These are phyloP conservation scores for Ennomos fuscantarius DNA, from an alignment of 2,888 invertebrate genomes.

Conservation along the genomic window DNA sequence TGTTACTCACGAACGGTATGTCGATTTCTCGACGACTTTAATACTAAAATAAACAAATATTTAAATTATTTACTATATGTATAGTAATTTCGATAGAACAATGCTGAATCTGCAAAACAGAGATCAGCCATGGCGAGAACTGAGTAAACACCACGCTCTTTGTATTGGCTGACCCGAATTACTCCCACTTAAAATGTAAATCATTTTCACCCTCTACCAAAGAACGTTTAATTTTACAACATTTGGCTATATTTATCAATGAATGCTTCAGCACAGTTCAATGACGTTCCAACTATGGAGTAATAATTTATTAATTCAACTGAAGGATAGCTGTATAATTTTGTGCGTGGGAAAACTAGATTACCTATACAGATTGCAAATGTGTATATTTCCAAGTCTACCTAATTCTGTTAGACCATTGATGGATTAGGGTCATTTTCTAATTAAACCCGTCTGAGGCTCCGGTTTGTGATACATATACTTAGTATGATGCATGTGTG, in stretches of 20 bases:
- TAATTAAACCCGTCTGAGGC: too few species aligned
- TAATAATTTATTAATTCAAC: too few species aligned
- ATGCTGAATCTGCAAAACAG: slow-evolving; percentile 34
- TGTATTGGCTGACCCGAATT: slow-evolving; percentile 66
- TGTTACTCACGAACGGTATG: too few species aligned
- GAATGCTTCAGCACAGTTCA: slow-evolving; percentile 20
- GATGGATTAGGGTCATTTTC: slow-evolving; percentile 6
- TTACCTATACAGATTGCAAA: neutral
- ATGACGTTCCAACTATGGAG: too few species aligned
- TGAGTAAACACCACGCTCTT: slow-evolving; percentile 53
- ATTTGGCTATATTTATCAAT: slow-evolving; percentile 39
- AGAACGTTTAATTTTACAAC: slow-evolving; percentile 44
- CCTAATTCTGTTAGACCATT: slow-evolving; percentile 4
- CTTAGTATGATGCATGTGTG: too few species aligned
- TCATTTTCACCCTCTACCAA: slow-evolving; percentile 45
- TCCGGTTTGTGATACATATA: too few species aligned
- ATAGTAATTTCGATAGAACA: neutral
- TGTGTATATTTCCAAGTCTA: too few species aligned
- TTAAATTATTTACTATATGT: too few species aligned
- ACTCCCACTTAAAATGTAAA: slow-evolving; percentile 78
- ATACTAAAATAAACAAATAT: too few species aligned
- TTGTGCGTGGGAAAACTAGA: neutral
- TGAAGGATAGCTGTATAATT: too few species aligned
- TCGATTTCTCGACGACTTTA: too few species aligned
- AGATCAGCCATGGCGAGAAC: slow-evolving; percentile 37